Conservation (phyloP, 1,140 invertebrate genomes). For the Varroa destructor region DNA sequence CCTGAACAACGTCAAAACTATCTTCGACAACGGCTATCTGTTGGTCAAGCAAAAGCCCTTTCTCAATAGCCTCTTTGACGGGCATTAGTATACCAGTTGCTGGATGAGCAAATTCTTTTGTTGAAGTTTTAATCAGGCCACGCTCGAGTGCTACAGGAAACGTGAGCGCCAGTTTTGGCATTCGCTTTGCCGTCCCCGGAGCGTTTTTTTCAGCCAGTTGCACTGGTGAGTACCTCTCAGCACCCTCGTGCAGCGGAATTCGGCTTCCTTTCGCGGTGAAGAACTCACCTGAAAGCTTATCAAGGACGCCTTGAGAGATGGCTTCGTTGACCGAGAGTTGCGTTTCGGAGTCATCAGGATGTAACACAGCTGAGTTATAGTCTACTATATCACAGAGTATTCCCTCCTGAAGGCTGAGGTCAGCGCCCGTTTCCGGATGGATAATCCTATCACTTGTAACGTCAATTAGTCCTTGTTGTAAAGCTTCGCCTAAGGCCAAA, state of each 20-base stretch:
- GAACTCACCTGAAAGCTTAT: constrained; percentile 56
- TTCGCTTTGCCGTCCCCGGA: constrained; percentile 45
- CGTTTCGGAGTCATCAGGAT: constrained; percentile 46
- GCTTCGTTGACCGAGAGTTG: constrained; percentile 62
- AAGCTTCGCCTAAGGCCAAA: constrained; percentile 62
- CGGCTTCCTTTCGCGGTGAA: background rate
- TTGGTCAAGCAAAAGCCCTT: constrained; percentile 65
- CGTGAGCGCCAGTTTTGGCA: constrained; percentile 54
- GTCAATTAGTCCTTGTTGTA: constrained; percentile 68
- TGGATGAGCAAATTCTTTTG: constrained; percentile 58
- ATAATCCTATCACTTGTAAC: constrained; percentile 61
- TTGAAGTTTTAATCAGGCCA: constrained; percentile 57
- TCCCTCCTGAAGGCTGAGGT: constrained; percentile 61
- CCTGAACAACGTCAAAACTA: constrained; percentile 52
- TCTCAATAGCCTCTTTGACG: constrained; percentile 59
- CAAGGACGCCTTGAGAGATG: constrained; percentile 58
- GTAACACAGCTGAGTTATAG: constrained; percentile 52
- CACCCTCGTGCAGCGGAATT: constrained; percentile 47
- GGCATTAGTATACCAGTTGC: constrained; percentile 54
- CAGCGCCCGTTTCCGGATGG: constrained; percentile 70
- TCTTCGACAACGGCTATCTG: constrained; percentile 55
- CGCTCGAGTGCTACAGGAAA: constrained; percentile 64
- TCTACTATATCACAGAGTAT: constrained; percentile 73
- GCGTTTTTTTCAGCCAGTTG: constrained; percentile 44
- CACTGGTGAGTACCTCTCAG: constrained; percentile 51